phyloP scores from a whole-genome alignment of 2,888 invertebrate species.

The Drosophila siamana region DNA sequence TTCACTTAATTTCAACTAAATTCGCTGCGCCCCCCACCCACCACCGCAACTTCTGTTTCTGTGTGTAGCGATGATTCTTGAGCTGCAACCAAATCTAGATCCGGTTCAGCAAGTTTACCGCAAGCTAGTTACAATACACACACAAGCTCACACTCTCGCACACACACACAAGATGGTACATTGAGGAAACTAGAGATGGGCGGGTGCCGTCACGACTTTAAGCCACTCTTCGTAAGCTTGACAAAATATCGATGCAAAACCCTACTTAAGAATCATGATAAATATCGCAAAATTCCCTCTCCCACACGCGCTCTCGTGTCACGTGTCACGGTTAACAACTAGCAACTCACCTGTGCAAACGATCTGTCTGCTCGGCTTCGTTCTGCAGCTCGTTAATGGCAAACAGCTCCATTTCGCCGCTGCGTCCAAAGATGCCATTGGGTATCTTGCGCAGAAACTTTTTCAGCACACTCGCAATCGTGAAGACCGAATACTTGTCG shows the following conservation, averaged over 20 bases:
- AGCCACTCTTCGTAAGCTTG: not conserved
- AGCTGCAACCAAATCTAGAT: conserved; percentile 78
- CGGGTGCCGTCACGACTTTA: conserved; percentile 25
- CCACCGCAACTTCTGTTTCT: conserved; percentile 25
- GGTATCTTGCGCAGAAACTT: conserved; percentile 98
- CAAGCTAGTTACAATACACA: conserved; percentile 72
- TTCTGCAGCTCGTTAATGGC: conserved; percentile 93
- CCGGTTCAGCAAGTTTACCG: conserved; percentile 81
- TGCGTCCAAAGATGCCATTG: conserved; percentile 97
- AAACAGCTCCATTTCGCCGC: conserved; percentile 95
- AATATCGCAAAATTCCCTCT: not conserved
- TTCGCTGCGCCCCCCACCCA: conserved; percentile 37
- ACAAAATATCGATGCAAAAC: not conserved
- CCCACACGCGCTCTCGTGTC: too few relatives aligned
- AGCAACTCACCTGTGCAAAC: conserved; percentile 92
- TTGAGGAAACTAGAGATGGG: conserved; percentile 47
- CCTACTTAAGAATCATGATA: not conserved
- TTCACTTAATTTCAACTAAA: conserved; percentile 72
- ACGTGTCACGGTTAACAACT: not conserved
- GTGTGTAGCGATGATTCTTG: conserved; percentile 67
- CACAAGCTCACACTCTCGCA: conserved; percentile 27
- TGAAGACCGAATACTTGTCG: conserved; percentile 98
- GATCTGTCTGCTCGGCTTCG: conserved; percentile 93
- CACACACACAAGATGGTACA: conserved; percentile 44
- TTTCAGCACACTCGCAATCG: conserved; percentile 98